Base-by-base conservation (phyloP, 1,140 invertebrate species). In the Euura saliciscinereae region DNA sequence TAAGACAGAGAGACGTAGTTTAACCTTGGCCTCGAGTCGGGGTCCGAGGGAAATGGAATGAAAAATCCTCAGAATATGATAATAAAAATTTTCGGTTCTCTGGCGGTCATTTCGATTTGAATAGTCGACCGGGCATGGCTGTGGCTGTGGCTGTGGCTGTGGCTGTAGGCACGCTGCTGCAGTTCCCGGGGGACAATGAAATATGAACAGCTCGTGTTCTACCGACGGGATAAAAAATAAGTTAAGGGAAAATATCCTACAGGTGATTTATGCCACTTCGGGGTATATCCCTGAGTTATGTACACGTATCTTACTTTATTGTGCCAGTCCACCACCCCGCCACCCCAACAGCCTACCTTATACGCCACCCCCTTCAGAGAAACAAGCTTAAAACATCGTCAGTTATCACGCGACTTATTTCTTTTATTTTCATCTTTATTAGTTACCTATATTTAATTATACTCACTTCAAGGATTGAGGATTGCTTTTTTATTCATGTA, bases 61-160 rank as follows among this genome's bases (percentile, higher is more conserved):
- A 81, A 81, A 80, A 81, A 81, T 79, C 76, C 43, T 59, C 70
- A 46, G 69, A 75, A 79, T 80, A 80, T 78, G 79, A 78, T 80
- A 80, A 81, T 81, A 74, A 77, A 77, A 42, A 75, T 78, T 74
- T 78, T 71, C 43, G 68, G 68, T 11, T 44, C 43, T 11, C 6
- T 10, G 43, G 45, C 43, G 68, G 68, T 46, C 68, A 65, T 69
- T 11, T 69, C 42, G 45, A 43, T 8, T 43, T 73, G 66, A 67
- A 67, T 67, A 67, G 66, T 44, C 66, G 43, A 67, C 8, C 11
- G 28, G 28, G 28, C 43, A 10, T 13, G 66, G 28, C 28, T 28
- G 28, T 28, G 28, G 28, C 28, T n/a, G n/a, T n/a, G n/a, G n/a
- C n/a, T n/a, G n/a, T n/a, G n/a, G n/a, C n/a, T 28, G 28, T 28